A percentile compares a stretch with the other conserved stretches of the same genome.
Evolutionary conservation across 2,797 vertebrate genomes (phyloP).

Genomic region (Darevskia nairensis): DNA sequence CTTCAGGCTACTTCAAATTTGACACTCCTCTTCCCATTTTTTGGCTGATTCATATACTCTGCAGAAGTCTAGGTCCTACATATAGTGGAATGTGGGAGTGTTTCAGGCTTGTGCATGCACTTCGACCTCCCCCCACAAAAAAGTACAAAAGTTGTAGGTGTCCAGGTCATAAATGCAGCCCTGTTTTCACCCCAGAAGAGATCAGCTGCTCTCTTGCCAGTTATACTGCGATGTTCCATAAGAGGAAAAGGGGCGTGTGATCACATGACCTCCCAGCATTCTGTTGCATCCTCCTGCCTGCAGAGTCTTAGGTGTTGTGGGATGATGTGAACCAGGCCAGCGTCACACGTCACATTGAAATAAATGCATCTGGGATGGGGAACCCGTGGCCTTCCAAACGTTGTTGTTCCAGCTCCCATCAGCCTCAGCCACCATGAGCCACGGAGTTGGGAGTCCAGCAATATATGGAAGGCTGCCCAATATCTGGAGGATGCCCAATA

Average conservation of each 20-base stretch:
- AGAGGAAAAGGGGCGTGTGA: neutral
- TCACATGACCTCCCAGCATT: neutral
- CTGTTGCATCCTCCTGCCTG: neutral
- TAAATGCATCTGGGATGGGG: too few species aligned
- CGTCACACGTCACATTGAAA: too few species aligned
- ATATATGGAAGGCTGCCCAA: neutral
- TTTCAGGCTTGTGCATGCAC: neutral
- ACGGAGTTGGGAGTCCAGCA: too few species aligned
- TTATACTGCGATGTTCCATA: neutral
- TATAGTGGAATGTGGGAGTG: neutral
- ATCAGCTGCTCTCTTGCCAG: neutral
- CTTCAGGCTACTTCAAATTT: neutral
- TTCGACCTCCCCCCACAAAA: neutral
- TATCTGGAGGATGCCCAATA: neutral
- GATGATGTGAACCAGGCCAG: neutral
- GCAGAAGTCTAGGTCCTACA: neutral
- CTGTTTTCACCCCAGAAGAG: neutral
- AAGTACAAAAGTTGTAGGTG: neutral
- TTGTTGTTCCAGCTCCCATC: too few species aligned
- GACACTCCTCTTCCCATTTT: neutral
- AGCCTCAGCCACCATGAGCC: too few species aligned
- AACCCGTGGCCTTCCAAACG: too few species aligned
- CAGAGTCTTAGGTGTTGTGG: too few species aligned
- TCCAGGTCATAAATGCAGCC: neutral
- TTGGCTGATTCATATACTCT: neutral